Evolutionary conservation across 2,113 vertebrate species (phyloP), one percentile per base, ranked within the genome.

Genomic region (Cyrtonyx montezumae): DNA sequence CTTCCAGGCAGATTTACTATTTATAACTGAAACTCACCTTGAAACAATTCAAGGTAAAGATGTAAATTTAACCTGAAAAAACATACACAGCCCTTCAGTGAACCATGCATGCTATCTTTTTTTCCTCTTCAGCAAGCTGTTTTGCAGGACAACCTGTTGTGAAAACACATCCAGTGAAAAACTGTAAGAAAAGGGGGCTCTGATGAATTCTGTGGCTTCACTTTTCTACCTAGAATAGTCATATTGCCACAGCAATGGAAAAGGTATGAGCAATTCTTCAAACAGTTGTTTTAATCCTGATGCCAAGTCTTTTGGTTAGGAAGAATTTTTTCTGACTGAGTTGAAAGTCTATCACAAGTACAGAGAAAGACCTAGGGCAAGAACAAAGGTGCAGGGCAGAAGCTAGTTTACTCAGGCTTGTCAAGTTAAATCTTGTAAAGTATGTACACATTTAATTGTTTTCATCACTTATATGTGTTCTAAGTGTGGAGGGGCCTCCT

Each of bases 341-440:
- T 92, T 95, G 79, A 92, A 96, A 96, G 94, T 93, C 94, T 96
- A 94, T 94, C 23, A 0, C 82, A 86, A 94, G 73, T 20, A 94
- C 91, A 93, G 69, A 93, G 93, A 95, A 96, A 95, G 93, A 95
- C 95, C 94, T 95, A 94, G 84, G 94, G 94, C 96, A 94, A 96
- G 93, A 95, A 96, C 82, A 95, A 94, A 96, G 79, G 94, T 94
- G 89, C 94, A 88, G 79, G 79, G 89, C 73, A 94, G 82, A 94
- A 95, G 94, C 94, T 91, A 88, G 95, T 91, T 96, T 95, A 91
- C 84, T 96, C 95, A 96, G 86, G 88, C 85, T 90, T 95, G 95
- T 96, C 95, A 96, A 96, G 95, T 96, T 95, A 96, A 93, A 93
- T 95, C 94, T 95, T 96, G 91, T 95, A 95, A 96, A 96, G 92